Percentiles rank a stretch among this genome's conserved stretches.
phyloP scores from a whole-genome alignment of 2,113 vertebrate genomes.

The Telmatochromis brichardi region DNA sequence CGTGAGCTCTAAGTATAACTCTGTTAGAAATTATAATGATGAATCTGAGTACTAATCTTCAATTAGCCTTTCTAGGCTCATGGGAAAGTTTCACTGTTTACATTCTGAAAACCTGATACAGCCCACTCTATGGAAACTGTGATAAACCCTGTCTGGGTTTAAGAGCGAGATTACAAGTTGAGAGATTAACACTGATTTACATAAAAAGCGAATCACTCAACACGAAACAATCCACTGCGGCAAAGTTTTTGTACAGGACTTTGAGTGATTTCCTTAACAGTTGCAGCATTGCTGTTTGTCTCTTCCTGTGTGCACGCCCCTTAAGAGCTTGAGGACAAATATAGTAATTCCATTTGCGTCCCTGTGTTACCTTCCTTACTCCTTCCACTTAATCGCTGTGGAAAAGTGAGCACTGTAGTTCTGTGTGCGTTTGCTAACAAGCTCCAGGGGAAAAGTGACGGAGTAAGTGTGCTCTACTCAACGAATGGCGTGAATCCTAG shows the following conservation, averaged over 20 bases:
- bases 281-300: background rate
- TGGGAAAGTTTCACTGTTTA: conserved; percentile 2
- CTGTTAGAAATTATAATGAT: background rate
- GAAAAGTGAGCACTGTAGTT: conserved; percentile 11
- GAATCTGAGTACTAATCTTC: background rate
- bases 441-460: background rate
- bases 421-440: background rate
- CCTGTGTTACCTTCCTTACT: conserved; percentile 6
- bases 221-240: background rate
- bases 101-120: background rate
- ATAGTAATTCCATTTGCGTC: conserved; percentile 29
- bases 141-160: conserved; percentile 8
- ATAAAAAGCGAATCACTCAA: background rate
- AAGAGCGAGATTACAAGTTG: conserved; percentile 2
- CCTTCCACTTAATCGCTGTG: background rate
- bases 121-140: background rate
- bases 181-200: background rate
- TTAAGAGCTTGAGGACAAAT: background rate
- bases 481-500: background rate
- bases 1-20: background rate
- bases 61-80: background rate
- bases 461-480: background rate
- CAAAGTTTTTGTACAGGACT: background rate
- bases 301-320: background rate
- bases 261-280: background rate